Conservation (phyloP, 2,113 vertebrate species). For the Ceuthmochares aereus region DNA sequence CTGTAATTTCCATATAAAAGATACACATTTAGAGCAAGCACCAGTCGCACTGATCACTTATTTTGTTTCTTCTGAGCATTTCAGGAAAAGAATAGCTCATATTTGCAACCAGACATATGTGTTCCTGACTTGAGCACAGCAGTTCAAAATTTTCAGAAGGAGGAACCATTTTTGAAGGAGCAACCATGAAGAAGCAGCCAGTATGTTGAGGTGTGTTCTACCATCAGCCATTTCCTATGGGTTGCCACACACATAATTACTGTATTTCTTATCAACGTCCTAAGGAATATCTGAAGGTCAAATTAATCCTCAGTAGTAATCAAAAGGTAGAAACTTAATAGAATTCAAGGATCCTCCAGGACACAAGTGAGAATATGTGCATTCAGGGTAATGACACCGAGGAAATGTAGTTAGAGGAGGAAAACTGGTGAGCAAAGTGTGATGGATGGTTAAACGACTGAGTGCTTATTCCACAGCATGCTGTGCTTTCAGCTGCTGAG, state of each 20-base stretch:
- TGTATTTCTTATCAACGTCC: not conserved
- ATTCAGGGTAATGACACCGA: not conserved
- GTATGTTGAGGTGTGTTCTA: not conserved
- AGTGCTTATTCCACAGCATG: not conserved
- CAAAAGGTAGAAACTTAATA: not conserved
- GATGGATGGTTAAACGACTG: not conserved
- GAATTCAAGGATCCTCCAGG: not conserved
- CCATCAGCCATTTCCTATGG: not conserved
- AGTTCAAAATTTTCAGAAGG: not conserved
- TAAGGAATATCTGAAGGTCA: not conserved
- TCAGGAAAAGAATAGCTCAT: not conserved
- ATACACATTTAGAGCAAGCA: not conserved
- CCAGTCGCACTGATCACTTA: not conserved
- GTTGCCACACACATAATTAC: not conserved
- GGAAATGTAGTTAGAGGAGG: not conserved
- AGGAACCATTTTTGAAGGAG: not conserved
- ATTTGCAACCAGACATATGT: not conserved
- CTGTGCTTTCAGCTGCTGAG: not conserved
- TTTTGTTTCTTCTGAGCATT: not conserved
- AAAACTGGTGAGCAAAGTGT: not conserved
- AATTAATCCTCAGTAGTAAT: not conserved
- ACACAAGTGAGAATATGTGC: not conserved
- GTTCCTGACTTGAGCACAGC: not conserved
- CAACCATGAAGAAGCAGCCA: not conserved
- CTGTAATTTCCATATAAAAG: not conserved